Evolutionary conservation across 2,113 vertebrate species (phyloP).

Genomic region (Loxodonta africana): DNA sequence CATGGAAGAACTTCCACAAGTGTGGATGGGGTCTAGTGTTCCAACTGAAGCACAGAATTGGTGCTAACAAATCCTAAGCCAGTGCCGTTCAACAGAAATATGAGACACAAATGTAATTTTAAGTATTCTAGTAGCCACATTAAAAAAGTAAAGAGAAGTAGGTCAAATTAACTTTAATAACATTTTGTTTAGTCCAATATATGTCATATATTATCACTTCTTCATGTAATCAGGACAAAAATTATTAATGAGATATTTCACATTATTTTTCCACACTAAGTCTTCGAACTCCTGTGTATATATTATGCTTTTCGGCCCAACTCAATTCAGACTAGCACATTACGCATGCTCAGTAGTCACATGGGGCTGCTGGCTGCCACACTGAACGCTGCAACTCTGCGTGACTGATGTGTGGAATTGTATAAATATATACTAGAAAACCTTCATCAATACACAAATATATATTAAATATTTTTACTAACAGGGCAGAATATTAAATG

Average conservation of each 20-base stretch:
- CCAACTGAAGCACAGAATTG: background rate
- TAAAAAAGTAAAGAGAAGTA: slow-evolving; percentile 15
- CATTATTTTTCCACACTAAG: background rate
- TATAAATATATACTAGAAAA: background rate
- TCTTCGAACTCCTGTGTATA: background rate
- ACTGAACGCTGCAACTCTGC: background rate
- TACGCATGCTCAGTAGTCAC: background rate
- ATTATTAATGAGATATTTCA: background rate
- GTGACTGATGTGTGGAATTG: background rate
- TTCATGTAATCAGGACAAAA: background rate
- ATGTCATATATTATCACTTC: background rate
- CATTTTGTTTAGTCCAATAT: background rate
- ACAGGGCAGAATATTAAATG: background rate
- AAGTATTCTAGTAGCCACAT: background rate
- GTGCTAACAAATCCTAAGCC: background rate
- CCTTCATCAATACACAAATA: background rate
- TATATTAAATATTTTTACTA: background rate
- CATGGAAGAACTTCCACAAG: background rate
- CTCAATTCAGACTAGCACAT: background rate
- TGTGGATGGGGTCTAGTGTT: background rate
- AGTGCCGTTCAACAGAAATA: background rate
- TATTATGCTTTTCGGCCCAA: background rate
- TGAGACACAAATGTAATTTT: background rate
- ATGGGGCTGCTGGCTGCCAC: background rate
- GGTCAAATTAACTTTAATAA: background rate